Conservation (phyloP, 2,797 vertebrate species). For the Galago senegalensis region DNA sequence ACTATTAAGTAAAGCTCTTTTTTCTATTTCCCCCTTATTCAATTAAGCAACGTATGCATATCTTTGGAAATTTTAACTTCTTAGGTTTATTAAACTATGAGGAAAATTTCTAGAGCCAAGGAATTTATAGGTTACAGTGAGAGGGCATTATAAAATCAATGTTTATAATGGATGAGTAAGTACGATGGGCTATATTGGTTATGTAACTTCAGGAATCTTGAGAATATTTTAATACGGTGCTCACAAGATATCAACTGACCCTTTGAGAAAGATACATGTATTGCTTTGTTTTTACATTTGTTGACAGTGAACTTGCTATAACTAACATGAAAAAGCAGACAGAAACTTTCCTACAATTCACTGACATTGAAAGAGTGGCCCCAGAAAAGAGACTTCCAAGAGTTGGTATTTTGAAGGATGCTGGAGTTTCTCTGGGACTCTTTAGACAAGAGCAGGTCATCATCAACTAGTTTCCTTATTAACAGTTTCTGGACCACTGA, state of each 20-base stretch:
- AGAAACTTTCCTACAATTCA: neutral
- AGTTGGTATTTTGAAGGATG: neutral
- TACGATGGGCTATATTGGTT: conserved; percentile 60
- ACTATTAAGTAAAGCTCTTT: conserved; percentile 70
- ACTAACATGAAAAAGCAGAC: neutral
- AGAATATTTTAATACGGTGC: conserved; percentile 25
- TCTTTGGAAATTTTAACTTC: conserved; percentile 75
- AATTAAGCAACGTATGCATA: conserved; percentile 80
- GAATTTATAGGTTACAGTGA: conserved; percentile 71
- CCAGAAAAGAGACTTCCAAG: neutral
- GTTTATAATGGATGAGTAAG: conserved; percentile 59
- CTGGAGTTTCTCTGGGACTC: neutral
- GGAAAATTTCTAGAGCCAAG: conserved; percentile 69
- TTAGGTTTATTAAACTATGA: conserved; percentile 62
- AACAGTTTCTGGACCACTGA: conserved; percentile 66
- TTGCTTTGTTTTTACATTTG: conserved; percentile 14
- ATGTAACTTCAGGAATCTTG: conserved; percentile 47
- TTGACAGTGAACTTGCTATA: neutral
- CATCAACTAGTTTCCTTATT: conserved; percentile 33
- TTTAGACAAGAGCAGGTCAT: neutral
- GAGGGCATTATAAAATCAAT: conserved; percentile 30
- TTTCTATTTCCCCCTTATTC: conserved; percentile 76
- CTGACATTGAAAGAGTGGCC: neutral
- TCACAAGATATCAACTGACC: conserved; percentile 49
- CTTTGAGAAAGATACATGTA: neutral